Evolutionary conservation across 2,888 invertebrate species (phyloP).

Genomic region (Abrostola tripartita): DNA sequence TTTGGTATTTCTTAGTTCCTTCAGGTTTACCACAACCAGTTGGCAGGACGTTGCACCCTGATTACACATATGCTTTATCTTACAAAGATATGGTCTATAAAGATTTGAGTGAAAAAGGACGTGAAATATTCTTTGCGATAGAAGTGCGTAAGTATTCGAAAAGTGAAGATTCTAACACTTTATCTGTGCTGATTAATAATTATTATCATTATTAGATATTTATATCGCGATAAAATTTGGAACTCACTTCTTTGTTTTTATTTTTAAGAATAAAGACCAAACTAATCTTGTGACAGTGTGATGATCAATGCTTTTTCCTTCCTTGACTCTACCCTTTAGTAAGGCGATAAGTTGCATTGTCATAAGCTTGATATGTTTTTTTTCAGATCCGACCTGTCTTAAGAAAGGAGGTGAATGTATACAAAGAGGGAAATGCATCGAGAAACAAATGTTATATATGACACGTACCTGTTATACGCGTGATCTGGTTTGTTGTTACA

Average conservation of each 20-base stretch:
- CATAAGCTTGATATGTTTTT: background rate
- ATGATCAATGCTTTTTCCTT: too few species aligned
- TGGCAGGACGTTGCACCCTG: slow-evolving; percentile 5
- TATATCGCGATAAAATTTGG: too few species aligned
- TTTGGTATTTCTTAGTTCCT: slow-evolving; percentile 7
- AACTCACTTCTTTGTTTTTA: too few species aligned
- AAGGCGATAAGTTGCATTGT: too few species aligned
- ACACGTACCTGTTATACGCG: slow-evolving; percentile 67
- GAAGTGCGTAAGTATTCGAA: slow-evolving; percentile 66
- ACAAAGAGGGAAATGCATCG: slow-evolving; percentile 61
- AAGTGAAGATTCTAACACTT: too few species aligned
- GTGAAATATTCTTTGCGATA: slow-evolving; percentile 64
- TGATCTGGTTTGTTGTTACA: slow-evolving; percentile 76
- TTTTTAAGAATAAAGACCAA: too few species aligned
- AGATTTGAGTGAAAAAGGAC: slow-evolving; percentile 63
- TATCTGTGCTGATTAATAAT: too few species aligned
- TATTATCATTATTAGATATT: too few species aligned
- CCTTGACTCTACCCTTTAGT: too few species aligned
- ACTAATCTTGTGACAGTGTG: too few species aligned
- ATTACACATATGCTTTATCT: slow-evolving; percentile 54
- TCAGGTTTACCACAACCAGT: accelerated
- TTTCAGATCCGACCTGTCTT: slow-evolving; percentile 68
- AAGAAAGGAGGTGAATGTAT: slow-evolving; percentile 70
- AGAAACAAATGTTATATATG: slow-evolving; percentile 68
- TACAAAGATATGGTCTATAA: slow-evolving; percentile 65